Evolutionary conservation across 2,113 vertebrate species (phyloP).

Genomic region (Nibea albiflora): DNA sequence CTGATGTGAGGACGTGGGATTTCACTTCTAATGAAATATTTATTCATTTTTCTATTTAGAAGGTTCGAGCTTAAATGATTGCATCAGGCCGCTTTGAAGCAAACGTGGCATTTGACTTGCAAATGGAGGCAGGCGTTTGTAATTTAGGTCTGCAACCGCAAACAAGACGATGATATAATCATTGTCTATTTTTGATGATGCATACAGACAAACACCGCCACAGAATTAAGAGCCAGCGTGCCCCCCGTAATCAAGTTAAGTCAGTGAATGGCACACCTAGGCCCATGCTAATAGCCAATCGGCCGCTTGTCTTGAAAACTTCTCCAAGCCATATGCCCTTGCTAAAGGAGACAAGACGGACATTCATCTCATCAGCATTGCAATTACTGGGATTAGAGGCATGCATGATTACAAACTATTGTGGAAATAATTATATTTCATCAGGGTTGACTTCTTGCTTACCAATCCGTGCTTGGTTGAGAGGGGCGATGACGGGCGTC

Average conservation of each 20-base stretch:
- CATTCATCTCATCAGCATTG: conserved; percentile 76
- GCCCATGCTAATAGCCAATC: conserved; percentile 85
- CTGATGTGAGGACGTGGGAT: conserved; percentile 53
- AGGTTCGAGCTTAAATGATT: conserved; percentile 82
- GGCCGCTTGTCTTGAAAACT: conserved; percentile 72
- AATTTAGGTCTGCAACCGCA: conserved; percentile 83
- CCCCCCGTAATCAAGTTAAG: conserved; percentile 86
- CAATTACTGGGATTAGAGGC: conserved; percentile 77
- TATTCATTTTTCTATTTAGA: conserved; percentile 79
- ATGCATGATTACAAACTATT: conserved; percentile 83
- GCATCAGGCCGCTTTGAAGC: conserved; percentile 84
- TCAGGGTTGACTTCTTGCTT: conserved; percentile 78
- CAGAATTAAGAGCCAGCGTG: conserved; percentile 86
- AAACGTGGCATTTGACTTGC: conserved; percentile 85
- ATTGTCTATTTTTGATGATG: conserved; percentile 88
- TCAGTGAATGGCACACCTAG: conserved; percentile 64
- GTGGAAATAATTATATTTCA: conserved; percentile 69
- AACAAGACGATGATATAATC: conserved; percentile 88
- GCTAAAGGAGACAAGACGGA: conserved; percentile 71
- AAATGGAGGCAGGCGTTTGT: conserved; percentile 86
- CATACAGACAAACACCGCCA: conserved; percentile 84
- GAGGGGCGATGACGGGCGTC: conserved; percentile 52
- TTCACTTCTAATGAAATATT: conserved; percentile 80
- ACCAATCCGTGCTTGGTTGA: conserved; percentile 81
- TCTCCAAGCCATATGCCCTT: conserved; percentile 65